These are phyloP conservation scores for Dryoscopus gambensis DNA, from an alignment of 2,113 vertebrate species.

Conservation along the genomic window DNA sequence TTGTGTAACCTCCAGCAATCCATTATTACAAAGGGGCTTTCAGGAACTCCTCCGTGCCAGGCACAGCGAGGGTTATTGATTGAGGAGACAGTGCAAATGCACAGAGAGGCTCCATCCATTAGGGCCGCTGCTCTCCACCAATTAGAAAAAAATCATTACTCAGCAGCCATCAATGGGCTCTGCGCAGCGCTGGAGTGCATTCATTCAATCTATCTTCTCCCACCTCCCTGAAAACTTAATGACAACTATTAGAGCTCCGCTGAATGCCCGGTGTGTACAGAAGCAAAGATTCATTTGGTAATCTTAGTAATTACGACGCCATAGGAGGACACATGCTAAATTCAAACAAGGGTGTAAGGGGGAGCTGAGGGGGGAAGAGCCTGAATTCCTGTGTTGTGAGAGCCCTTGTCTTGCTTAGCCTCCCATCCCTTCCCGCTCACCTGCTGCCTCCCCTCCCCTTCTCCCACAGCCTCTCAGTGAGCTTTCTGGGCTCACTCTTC, in stretches of 20 bases:
- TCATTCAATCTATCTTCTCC: slow-evolving; percentile 71
- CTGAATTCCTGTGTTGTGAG: slow-evolving; percentile 41
- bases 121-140: slow-evolving; percentile 79
- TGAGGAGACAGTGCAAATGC: slow-evolving; percentile 77
- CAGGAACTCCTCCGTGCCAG: slow-evolving; percentile 73
- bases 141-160: slow-evolving; percentile 86
- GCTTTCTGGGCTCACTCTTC: not conserved
- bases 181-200: slow-evolving; percentile 69
- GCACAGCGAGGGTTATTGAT: slow-evolving; percentile 80
- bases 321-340: slow-evolving; percentile 68
- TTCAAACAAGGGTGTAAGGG: slow-evolving; percentile 26
- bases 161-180: slow-evolving; percentile 80
- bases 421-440: not conserved
- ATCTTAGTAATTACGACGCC: slow-evolving; percentile 76
- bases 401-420: not conserved
- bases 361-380: not conserved
- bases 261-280: slow-evolving; percentile 79
- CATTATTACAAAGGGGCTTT: slow-evolving; percentile 80
- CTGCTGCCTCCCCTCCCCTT: not conserved
- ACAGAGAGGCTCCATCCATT: slow-evolving; percentile 82
- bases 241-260: slow-evolving; percentile 82
- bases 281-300: slow-evolving; percentile 79
- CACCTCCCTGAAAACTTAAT: slow-evolving; percentile 76
- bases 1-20: slow-evolving; percentile 72
- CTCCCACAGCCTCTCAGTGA: not conserved